Conservation (phyloP, 2,113 vertebrate species). For the Gymnarchus niloticus region DNA sequence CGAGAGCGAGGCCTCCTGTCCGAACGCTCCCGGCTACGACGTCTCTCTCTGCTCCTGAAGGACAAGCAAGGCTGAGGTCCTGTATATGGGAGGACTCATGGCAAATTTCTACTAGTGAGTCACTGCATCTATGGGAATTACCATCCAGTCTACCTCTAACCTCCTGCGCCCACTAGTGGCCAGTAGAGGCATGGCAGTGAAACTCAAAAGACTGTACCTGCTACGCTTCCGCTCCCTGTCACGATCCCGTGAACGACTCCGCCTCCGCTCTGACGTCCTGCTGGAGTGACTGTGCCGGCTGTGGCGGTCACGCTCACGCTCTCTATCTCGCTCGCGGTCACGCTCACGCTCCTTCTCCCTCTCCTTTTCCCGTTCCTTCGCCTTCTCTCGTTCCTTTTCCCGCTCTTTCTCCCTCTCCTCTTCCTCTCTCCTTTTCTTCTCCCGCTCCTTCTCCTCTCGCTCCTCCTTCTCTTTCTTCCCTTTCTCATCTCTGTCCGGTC, state of each 20-base stretch:
- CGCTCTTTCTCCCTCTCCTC: constrained; percentile 71
- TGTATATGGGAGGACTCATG: constrained; percentile 66
- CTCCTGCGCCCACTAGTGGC: neutral
- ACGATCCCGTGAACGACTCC: constrained; percentile 87
- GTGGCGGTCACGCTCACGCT: constrained; percentile 75
- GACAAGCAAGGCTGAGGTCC: neutral
- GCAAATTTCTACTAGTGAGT: constrained; percentile 27
- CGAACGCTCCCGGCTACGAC: constrained; percentile 78
- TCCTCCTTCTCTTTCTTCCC: constrained; percentile 59
- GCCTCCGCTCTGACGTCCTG: constrained; percentile 81
- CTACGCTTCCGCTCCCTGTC: constrained; percentile 81
- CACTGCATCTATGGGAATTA: neutral
- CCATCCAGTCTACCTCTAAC: neutral
- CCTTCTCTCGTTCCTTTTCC: constrained; percentile 72
- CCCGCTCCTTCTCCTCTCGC: constrained; percentile 72
- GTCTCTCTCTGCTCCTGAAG: constrained; percentile 41
- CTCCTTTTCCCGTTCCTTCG: constrained; percentile 68
- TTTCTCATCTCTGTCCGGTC: constrained; percentile 58
- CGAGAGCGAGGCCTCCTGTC: constrained; percentile 86
- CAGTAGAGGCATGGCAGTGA: neutral
- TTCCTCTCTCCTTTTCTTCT: constrained; percentile 60
- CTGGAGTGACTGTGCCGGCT: constrained; percentile 88
- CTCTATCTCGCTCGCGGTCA: constrained; percentile 62
- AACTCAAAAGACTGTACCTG: constrained; percentile 78
- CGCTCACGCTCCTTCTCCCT: constrained; percentile 66